phyloP scores from a whole-genome alignment of 2,888 invertebrate species.

The Choreutis nemorana region DNA sequence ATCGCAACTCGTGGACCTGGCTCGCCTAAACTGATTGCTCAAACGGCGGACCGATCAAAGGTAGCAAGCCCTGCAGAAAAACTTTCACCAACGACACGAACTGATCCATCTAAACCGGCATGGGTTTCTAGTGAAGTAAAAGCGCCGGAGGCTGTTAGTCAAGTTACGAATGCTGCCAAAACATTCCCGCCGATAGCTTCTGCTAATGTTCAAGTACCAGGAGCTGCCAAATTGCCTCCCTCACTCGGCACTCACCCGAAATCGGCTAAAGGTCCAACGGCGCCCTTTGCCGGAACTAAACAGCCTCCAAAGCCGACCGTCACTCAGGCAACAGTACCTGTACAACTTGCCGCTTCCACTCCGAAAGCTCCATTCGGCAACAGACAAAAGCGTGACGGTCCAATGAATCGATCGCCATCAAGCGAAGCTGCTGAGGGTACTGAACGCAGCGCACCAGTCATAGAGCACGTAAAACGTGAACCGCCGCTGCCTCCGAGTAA shows the following conservation, averaged over 20 bases:
- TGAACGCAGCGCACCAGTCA: conserved; percentile 20
- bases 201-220: conserved; percentile 21
- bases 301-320: conserved; percentile 47
- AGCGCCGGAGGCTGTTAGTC: conserved; percentile 11
- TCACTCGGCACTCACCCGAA: conserved; percentile 24
- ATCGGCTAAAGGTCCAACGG: conserved; percentile 43
- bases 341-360: conserved; percentile 47
- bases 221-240: conserved; percentile 32
- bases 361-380: conserved; percentile 56
- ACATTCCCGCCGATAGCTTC: conserved; percentile 31
- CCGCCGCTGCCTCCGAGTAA: conserved; percentile 51
- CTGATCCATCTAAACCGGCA: conserved; percentile 36
- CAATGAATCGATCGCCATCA: conserved; percentile 42
- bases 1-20: conserved; percentile 34
- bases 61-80: conserved; percentile 30
- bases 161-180: conserved; percentile 22
- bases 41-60: conserved; percentile 22
- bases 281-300: conserved; percentile 53
- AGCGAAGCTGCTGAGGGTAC: conserved; percentile 31
- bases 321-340: conserved; percentile 50
- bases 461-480: conserved; percentile 40
- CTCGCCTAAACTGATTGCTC: conserved; percentile 53
- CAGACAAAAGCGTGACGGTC: conserved; percentile 51
- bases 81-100: conserved; percentile 26
- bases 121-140: conserved; percentile 37